phyloP scores from a whole-genome alignment of 2,113 vertebrate species.

The Engystomops pustulosus region DNA sequence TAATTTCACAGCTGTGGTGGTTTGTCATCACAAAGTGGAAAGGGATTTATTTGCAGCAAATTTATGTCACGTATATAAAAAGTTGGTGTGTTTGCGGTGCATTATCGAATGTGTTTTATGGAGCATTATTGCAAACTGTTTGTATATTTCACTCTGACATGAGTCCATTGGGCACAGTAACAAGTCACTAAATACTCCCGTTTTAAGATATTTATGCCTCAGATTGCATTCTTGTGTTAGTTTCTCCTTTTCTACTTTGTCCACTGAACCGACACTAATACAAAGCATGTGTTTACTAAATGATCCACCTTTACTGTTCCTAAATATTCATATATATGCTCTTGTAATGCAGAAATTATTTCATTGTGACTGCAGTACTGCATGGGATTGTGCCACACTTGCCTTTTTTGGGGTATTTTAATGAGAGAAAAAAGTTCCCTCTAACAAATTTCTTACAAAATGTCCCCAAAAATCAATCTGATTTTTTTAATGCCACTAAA shows the following conservation, averaged over 20 bases:
- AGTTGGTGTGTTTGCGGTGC: slow-evolving; percentile 2
- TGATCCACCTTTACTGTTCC: background rate
- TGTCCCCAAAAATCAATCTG: no score
- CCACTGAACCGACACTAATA: slow-evolving; percentile 17
- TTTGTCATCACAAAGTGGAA: background rate
- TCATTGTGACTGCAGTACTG: no score
- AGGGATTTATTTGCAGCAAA: slow-evolving; percentile 3
- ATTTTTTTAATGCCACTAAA: no score
- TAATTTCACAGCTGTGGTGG: background rate
- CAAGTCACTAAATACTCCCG: slow-evolving; percentile 20
- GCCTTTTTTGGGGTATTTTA: no score
- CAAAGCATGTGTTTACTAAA: slow-evolving; percentile 21
- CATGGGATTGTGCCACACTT: no score
- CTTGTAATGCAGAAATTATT: no score
- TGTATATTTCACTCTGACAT: slow-evolving; percentile 31
- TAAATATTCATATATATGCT: background rate
- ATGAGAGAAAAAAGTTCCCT: no score
- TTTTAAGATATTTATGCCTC: slow-evolving; percentile 35
- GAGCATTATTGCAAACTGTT: slow-evolving; percentile 28
- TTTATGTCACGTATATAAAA: slow-evolving; percentile 25
- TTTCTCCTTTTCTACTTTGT: slow-evolving; percentile 7
- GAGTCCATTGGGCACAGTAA: slow-evolving; percentile 1
- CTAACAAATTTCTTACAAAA: no score
- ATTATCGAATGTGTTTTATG: slow-evolving; percentile 33
- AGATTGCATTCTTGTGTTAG: slow-evolving; percentile 11